Conservation (phyloP, 2,888 invertebrate species). For the Campoplex nolae region DNA sequence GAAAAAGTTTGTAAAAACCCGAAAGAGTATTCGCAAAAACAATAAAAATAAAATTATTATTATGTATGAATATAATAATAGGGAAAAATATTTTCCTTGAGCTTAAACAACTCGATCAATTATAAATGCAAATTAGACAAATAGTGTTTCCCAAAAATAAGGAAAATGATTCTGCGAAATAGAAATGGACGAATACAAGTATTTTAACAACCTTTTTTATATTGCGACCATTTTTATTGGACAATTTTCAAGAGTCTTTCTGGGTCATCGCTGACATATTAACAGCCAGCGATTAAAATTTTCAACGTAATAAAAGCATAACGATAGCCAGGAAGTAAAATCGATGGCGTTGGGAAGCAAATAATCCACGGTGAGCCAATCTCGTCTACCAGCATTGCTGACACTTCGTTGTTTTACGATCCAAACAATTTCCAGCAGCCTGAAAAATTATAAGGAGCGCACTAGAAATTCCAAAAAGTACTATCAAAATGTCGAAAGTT, state of each 20-base stretch:
- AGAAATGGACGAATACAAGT: background rate
- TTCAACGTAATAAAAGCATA: background rate
- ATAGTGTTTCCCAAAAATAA: too few species aligned
- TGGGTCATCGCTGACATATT: background rate
- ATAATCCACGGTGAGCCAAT: slow-evolving; percentile 19
- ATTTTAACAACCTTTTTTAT: background rate
- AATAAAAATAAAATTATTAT: too few species aligned
- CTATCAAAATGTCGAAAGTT: background rate
- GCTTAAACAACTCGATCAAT: background rate
- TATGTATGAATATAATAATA: too few species aligned
- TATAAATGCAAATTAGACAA: background rate
- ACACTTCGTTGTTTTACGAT: slow-evolving; percentile 64
- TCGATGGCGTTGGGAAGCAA: background rate
- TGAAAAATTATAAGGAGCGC: slow-evolving; percentile 60
- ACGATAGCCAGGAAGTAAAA: background rate
- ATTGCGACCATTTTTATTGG: background rate
- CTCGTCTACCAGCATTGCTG: slow-evolving; percentile 68
- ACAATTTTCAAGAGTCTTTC: background rate
- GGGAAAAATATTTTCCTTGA: background rate
- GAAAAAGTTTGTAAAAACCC: too few species aligned
- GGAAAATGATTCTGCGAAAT: too few species aligned
- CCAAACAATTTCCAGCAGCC: slow-evolving; percentile 67
- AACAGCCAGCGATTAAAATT: background rate
- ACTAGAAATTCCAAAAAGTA: background rate
- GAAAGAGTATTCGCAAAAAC: too few species aligned